These are phyloP conservation scores for Lasioglossum baleicum DNA, from an alignment of 1,140 invertebrate genomes.

Conservation along the genomic window DNA sequence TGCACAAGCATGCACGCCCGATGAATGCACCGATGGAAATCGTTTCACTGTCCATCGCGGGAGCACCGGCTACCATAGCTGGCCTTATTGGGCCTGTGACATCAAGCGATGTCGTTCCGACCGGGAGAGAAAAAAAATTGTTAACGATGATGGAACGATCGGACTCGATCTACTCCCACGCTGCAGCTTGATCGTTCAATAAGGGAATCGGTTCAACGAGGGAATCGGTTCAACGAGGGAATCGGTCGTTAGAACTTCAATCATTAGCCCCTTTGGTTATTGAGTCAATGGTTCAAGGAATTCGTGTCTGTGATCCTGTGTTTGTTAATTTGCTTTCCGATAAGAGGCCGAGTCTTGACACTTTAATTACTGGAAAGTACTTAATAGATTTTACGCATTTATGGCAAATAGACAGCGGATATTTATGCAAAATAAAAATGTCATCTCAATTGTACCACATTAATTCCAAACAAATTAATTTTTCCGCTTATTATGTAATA, in stretches of 20 bases:
- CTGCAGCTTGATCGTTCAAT: no score
- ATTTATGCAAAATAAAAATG: no score
- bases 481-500: no score
- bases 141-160: neutral
- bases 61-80: neutral
- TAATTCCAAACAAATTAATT: no score
- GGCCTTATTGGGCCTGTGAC: slow-evolving; percentile 3
- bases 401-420: no score
- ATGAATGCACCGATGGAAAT: slow-evolving; percentile 36
- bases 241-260: no score
- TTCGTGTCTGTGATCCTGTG: neutral
- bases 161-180: neutral
- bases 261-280: neutral
- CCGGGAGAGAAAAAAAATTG: neutral
- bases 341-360: neutral
- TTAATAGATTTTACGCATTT: no score
- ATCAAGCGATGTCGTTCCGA: neutral
- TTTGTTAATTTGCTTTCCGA: neutral
- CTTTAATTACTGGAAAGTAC: neutral
- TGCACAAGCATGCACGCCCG: slow-evolving; percentile 9
- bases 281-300: neutral
- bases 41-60: slow-evolving; percentile 7
- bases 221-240: neutral
- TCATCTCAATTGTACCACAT: no score
- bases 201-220: neutral